Conservation (phyloP, 1,140 invertebrate genomes). For the Macrotrachela quadricornifera region DNA sequence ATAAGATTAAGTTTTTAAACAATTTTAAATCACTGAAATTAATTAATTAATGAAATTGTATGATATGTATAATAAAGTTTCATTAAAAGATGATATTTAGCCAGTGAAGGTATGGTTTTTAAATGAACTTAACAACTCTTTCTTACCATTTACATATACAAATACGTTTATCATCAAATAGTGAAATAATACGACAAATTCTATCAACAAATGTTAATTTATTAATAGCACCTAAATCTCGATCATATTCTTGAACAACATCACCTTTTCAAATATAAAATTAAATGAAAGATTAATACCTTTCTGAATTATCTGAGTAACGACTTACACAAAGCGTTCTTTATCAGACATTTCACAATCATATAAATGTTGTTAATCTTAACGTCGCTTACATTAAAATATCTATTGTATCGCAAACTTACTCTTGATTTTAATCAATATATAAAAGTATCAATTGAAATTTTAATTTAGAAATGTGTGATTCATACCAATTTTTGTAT, state of each 20-base stretch:
- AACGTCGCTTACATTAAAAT: conserved; percentile 88
- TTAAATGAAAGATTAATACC: no score
- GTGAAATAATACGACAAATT: conserved; percentile 85
- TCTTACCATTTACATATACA: conserved; percentile 90
- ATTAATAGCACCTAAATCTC: conserved; percentile 93
- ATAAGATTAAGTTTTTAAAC: no score
- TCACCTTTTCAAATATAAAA: conserved; percentile 86
- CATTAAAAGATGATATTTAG: no score
- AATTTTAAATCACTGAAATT: no score
- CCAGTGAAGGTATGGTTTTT: no score
- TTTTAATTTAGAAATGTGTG: no score
- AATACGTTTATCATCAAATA: conserved; percentile 94
- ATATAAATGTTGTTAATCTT: conserved; percentile 87
- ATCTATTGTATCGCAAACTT: conserved; percentile 72
- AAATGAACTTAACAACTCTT: no score
- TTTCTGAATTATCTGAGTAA: no score
- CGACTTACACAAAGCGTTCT: conserved; percentile 64
- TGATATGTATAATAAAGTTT: no score
- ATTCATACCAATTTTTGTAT: conserved; percentile 60
- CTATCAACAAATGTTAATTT: conserved; percentile 98
- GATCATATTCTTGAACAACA: conserved; percentile 84
- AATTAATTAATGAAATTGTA: no score
- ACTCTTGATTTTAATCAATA: neutral
- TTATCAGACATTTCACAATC: conserved; percentile 95
- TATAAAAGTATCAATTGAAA: no score